Evolutionary conservation across 2,888 invertebrate genomes (phyloP), one percentile per base, ranked within the genome.

Genomic region (Andrena trimmerana): DNA sequence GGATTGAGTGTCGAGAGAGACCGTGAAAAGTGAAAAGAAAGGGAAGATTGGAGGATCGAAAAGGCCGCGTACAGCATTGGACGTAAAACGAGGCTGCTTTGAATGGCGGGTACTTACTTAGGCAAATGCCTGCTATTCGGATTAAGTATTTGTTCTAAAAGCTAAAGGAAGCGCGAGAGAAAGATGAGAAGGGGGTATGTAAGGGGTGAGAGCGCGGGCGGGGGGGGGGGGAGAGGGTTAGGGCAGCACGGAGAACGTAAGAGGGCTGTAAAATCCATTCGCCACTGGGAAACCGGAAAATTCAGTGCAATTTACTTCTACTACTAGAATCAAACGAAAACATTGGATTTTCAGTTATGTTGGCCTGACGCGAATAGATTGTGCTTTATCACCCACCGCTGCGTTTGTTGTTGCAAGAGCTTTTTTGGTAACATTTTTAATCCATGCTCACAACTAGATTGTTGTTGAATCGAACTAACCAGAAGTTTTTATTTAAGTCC

Each of bases 111-210:
- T 91, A 93, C 92, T 93, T 92, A 93, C 93, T 93, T 92, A 92
- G 90, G 92, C 92, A 93, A 93, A 93, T 93, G 92, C 91, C 89
- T 87, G 91, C 91, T 91, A 92, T 93, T 93, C 90, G 92, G 92
- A 93, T 93, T 93, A 93, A 93, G 93, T 93, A 93, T 93, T 92
- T 93, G 93, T 93, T 93, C 90, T 92, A 92, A 92, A 93, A 93
- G 92, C 91, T 89, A 86, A 90, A 90, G 90, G 91, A 87, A 87
- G 86, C 79, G 88, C 82, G 84, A 84, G 87, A 83, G 87, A 83
- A 78, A 83, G 85, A 83, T 73, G 86, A 69, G 29, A 81, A 70
- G 69, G 62, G 67, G 50, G 69, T 50, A 69, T 67, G 74, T 72
- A 70, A 68, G 77, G 67, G 69, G 65, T 16, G 52, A 65, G 69